Conservation (phyloP, 2,797 vertebrate species). For the Cyprinella venusta region DNA sequence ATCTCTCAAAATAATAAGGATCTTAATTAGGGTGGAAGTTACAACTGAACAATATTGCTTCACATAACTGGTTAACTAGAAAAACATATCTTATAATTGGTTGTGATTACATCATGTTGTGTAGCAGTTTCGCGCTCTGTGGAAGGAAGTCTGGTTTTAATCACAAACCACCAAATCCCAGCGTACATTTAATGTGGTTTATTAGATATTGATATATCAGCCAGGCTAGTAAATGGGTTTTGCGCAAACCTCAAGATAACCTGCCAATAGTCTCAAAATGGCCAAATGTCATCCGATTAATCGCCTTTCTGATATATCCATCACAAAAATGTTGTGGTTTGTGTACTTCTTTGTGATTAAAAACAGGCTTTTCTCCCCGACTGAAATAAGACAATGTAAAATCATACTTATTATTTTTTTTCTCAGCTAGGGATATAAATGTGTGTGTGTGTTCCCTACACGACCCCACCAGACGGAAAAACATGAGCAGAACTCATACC, state of each 20-base stretch:
- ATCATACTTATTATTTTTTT: neutral
- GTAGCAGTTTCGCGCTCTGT: neutral
- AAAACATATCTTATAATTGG: neutral
- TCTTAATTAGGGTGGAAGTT: neutral
- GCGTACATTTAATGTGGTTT: neutral
- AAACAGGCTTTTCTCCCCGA: slow-evolving; percentile 14
- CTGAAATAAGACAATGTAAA: neutral
- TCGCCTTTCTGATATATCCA: neutral
- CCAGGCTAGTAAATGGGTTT: slow-evolving; percentile 26
- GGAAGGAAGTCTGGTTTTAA: slow-evolving; percentile 3
- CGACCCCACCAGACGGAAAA: slow-evolving; percentile 11
- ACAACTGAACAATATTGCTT: neutral
- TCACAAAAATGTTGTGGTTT: slow-evolving; percentile 5
- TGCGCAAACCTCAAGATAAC: slow-evolving; percentile 4
- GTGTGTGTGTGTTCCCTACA: slow-evolving; percentile 30
- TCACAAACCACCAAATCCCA: slow-evolving; percentile 11
- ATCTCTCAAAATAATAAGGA: neutral
- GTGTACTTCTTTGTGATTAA: neutral
- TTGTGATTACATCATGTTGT: neutral
- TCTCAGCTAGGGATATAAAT: slow-evolving; percentile 22
- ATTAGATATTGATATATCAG: neutral
- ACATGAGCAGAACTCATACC: neutral
- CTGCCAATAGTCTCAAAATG: neutral
- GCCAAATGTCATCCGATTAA: neutral
- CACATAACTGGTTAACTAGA: neutral